Percentiles rank a stretch among this genome's conserved stretches.
These are phyloP conservation scores for Cerastoderma edule DNA, from an alignment of 2,888 invertebrate species.

Conservation along the genomic window DNA sequence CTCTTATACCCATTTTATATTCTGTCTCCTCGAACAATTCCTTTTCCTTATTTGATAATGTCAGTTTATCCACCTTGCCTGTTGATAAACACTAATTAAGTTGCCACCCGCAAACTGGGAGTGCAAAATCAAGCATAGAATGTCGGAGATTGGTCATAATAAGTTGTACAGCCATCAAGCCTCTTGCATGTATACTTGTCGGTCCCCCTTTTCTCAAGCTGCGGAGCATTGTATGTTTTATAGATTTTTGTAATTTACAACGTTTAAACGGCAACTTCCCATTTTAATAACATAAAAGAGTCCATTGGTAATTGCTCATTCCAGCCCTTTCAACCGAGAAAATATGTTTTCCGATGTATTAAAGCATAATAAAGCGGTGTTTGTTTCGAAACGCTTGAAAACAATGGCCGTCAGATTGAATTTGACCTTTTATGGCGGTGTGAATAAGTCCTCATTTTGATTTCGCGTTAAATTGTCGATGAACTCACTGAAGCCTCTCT, in stretches of 20 bases:
- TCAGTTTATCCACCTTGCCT: no score
- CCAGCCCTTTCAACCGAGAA: neutral
- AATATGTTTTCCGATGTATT: slow-evolving; percentile 13
- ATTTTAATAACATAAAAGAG: neutral
- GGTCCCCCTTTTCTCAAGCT: no score
- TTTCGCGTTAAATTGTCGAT: neutral
- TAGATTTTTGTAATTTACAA: slow-evolving; percentile 1
- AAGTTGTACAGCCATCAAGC: no score
- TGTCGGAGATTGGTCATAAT: no score
- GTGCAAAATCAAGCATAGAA: no score
- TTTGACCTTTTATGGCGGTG: neutral
- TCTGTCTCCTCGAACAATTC: no score
- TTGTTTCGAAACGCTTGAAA: slow-evolving; percentile 9
- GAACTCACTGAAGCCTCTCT: no score
- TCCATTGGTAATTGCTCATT: slow-evolving; percentile 1
- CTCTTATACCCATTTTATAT: no score
- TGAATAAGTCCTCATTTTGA: neutral
- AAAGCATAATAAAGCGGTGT: slow-evolving; percentile 9
- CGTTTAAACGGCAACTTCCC: neutral
- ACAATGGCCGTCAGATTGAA: neutral
- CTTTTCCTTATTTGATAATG: no score
- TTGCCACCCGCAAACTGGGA: no score
- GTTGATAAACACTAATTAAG: no score
- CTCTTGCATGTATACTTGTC: no score
- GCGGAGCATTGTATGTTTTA: slow-evolving; percentile 3